Base-by-base conservation (phyloP, 2,113 vertebrate genomes). In the Ifrita kowaldi region DNA sequence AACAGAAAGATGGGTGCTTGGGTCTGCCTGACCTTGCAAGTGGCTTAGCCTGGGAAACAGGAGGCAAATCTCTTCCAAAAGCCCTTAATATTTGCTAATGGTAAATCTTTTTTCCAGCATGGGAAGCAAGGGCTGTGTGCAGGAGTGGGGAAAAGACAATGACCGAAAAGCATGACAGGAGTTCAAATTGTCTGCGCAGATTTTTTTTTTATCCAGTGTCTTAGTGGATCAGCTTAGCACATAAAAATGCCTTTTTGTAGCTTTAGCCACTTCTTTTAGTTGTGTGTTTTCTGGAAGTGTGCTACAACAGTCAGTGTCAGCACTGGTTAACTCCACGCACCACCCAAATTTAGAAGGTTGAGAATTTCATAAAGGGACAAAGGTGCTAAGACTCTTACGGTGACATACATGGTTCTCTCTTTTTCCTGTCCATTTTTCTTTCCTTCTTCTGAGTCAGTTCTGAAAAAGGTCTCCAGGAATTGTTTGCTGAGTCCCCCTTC, bases 101-200 rank as follows among this genome's bases (percentile, higher is more conserved):
- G 22, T 49, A 49, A 64, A 39, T 80, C 6, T 69, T 60, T 71
- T 76, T 67, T 50, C 50, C 68, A 47, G 32, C 24, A 10, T 18
- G 44, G 27, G 23, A 65, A 42, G 55, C 27, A 22, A 82, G 20
- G 32, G 15, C 28, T 62, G 4, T 49, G 28, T 84, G 62, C 0
- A 0, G 53, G 15, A 83, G 3, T 0, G 1, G 41, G 11, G 17
- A 12, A 74, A 71, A 44, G 7, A 14, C 9, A 22, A 9, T 44
- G 20, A 33, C 7, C 4, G 50, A 71, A 77, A 90, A 57, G 6
- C 10, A 24, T 32, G 67, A 39, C 52, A 57, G 32, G 46, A 17
- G 24, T 69, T 60, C 22, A 52, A 13, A 18, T 50, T 6, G 15
- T 50, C 19, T 49, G 32, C 35, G 44, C 5, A 44, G 41, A 28